Conservation (phyloP, 2,888 invertebrate genomes). For the Nomada lathburiana region DNA sequence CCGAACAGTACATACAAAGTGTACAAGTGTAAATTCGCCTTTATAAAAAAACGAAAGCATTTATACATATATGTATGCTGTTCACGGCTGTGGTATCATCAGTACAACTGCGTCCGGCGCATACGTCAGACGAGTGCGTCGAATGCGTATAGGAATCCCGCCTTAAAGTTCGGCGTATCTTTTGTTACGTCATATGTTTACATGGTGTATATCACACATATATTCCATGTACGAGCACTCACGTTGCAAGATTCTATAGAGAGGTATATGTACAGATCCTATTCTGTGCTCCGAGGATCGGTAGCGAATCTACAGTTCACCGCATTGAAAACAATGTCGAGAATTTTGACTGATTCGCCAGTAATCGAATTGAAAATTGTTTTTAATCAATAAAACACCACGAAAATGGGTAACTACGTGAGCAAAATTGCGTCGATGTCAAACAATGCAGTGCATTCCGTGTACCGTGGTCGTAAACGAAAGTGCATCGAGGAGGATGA, state of each 20-base stretch:
- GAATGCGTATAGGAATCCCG: too few species aligned
- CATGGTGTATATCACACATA: slow-evolving; percentile 25
- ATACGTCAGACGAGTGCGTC: too few species aligned
- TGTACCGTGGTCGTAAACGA: slow-evolving; percentile 85
- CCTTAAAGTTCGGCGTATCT: not conserved
- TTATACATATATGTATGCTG: too few species aligned
- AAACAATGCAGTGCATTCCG: slow-evolving; percentile 80
- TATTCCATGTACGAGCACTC: not conserved
- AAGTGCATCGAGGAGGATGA: slow-evolving; percentile 86
- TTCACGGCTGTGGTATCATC: too few species aligned
- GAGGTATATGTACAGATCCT: not conserved
- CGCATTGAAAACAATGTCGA: slow-evolving; percentile 46
- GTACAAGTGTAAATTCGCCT: too few species aligned
- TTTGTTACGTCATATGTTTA: slow-evolving; percentile 60
- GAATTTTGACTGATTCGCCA: slow-evolving; percentile 4
- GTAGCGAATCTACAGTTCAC: slow-evolving; percentile 8
- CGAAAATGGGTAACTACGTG: slow-evolving; percentile 79
- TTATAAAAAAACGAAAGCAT: too few species aligned
- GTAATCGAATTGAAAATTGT: slow-evolving; percentile 18
- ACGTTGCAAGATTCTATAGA: slow-evolving; percentile 1
- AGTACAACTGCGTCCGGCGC: too few species aligned
- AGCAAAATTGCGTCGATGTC: slow-evolving; percentile 81
- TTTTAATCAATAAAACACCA: slow-evolving; percentile 6
- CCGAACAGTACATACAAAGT: too few species aligned
- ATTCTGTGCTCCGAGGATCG: not conserved